Evolutionary conservation across 2,113 vertebrate species (phyloP).

Genomic region (Thamnaconus septentrionalis): DNA sequence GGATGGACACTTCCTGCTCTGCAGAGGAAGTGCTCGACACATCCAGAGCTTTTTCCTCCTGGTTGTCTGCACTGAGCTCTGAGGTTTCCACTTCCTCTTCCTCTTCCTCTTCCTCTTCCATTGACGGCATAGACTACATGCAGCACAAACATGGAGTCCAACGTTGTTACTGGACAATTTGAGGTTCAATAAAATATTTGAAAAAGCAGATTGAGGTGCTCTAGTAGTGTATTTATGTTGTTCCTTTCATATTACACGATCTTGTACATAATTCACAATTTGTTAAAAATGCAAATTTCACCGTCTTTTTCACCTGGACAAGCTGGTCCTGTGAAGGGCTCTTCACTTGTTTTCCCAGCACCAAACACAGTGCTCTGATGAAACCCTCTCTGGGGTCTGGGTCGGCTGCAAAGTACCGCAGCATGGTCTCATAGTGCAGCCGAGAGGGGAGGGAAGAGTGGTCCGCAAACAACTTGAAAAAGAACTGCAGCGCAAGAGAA

Average conservation of each 20-base stretch:
- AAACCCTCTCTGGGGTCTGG: conserved; percentile 81
- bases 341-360: conserved; percentile 66
- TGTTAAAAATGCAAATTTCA: not conserved
- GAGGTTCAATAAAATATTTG: no score
- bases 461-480: conserved; percentile 86
- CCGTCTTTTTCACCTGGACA: conserved; percentile 54
- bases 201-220: no score
- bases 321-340: conserved; percentile 30
- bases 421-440: conserved; percentile 83
- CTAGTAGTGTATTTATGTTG: no score
- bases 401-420: conserved; percentile 86
- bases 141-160: conserved; percentile 7
- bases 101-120: conserved; percentile 53
- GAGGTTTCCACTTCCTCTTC: conserved; percentile 46
- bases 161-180: no score
- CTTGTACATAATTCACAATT: no score
- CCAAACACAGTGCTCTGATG: conserved; percentile 83
- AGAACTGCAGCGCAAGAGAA: conserved; percentile 76
- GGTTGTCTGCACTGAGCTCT: conserved; percentile 15
- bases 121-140: conserved; percentile 62
- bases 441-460: conserved; percentile 55
- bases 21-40: not conserved
- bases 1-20: conserved; percentile 73
- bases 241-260: no score
- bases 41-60: conserved; percentile 22